Evolutionary conservation across 2,113 vertebrate genomes (phyloP).

Genomic region (Ceyx margarethae): DNA sequence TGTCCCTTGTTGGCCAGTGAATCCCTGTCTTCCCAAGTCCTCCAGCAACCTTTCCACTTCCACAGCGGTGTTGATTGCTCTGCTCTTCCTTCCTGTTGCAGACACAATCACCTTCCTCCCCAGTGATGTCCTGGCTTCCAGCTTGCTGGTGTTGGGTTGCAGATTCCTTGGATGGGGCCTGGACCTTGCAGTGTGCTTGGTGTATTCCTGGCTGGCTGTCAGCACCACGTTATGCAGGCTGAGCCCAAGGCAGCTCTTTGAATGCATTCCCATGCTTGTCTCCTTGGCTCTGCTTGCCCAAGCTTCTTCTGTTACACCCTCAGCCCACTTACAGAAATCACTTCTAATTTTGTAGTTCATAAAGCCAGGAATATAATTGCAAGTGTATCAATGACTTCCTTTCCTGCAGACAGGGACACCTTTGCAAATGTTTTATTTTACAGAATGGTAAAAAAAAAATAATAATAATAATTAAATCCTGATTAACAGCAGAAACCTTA

Average conservation of each 20-base stretch:
- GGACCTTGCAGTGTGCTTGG: background rate
- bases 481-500: background rate
- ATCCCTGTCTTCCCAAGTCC: background rate
- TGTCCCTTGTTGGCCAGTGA: background rate
- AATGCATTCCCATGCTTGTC: background rate
- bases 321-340: background rate
- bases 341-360: background rate
- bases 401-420: background rate
- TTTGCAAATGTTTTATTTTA: background rate
- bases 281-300: background rate
- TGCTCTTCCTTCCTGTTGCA: constrained; percentile 8
- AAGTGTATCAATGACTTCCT: background rate
- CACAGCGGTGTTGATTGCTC: background rate
- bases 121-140: background rate
- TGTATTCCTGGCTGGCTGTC: background rate
- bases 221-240: background rate
- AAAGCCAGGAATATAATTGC: background rate
- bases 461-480: background rate
- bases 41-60: background rate
- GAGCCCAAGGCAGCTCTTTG: background rate
- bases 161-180: background rate
- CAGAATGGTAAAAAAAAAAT: background rate
- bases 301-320: constrained; percentile 9
- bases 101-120: background rate
- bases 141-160: background rate